These are phyloP conservation scores for Enoplosus armatus DNA, from an alignment of 2,797 vertebrate genomes.

Conservation along the genomic window DNA sequence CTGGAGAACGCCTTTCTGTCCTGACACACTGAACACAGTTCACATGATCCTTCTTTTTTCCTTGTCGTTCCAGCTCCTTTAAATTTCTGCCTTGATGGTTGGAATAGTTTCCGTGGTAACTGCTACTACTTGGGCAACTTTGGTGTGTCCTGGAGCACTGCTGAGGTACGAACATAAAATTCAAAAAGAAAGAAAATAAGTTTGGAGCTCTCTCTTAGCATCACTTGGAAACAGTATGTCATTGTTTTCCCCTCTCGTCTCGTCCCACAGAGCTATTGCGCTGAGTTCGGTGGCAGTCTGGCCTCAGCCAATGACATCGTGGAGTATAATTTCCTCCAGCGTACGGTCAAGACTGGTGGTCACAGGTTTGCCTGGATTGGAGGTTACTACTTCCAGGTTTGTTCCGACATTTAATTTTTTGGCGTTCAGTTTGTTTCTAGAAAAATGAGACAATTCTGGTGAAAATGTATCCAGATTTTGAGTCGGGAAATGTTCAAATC, in stretches of 20 bases:
- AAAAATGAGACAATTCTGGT: not conserved
- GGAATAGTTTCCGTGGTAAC: slow-evolving; percentile 33
- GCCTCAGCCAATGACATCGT: slow-evolving; percentile 38
- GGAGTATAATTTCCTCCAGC: slow-evolving; percentile 51
- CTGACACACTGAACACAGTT: no score
- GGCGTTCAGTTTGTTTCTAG: not conserved
- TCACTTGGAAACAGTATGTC: not conserved
- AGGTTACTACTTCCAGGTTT: slow-evolving; percentile 53
- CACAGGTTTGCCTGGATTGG: slow-evolving; percentile 46
- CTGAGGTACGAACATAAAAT: slow-evolving; percentile 35
- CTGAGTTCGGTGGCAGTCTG: slow-evolving; percentile 15
- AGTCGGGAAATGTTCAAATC: not conserved
- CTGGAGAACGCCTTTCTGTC: no score
- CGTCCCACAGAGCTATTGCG: slow-evolving; percentile 36
- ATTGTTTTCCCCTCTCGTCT: not conserved
- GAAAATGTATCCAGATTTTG: not conserved
- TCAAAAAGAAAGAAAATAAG: not conserved
- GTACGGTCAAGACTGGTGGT: slow-evolving; percentile 10
- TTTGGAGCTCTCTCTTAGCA: not conserved
- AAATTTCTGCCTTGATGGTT: slow-evolving; percentile 38
- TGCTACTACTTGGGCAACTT: slow-evolving; percentile 44
- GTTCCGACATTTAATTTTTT: no score
- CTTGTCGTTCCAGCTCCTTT: slow-evolving; percentile 29
- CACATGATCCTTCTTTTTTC: not conserved
- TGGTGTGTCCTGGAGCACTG: slow-evolving; percentile 16